Evolutionary conservation across 2,797 vertebrate species (phyloP).

Genomic region (Silurus lanzhouensis): DNA sequence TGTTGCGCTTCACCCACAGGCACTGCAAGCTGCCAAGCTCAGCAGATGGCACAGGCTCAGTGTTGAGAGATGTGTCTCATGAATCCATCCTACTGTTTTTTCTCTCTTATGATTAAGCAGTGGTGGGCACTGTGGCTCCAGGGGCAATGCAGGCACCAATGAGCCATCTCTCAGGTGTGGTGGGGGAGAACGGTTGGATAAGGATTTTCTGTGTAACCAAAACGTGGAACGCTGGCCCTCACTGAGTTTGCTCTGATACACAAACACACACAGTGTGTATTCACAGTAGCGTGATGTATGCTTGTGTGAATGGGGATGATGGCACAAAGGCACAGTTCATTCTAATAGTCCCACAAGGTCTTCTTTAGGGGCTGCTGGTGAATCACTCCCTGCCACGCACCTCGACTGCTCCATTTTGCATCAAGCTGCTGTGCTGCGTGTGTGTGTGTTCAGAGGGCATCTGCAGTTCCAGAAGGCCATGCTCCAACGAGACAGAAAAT

Average conservation of each 20-base stretch:
- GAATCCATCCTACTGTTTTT: slow-evolving; percentile 21
- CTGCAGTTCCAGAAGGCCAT: slow-evolving; percentile 51
- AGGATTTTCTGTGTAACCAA: slow-evolving; percentile 12
- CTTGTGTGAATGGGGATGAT: slow-evolving; percentile 14
- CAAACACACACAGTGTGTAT: slow-evolving; percentile 12
- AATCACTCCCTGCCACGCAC: slow-evolving; percentile 24
- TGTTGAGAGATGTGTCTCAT: slow-evolving; percentile 51
- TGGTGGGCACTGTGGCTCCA: slow-evolving; percentile 36
- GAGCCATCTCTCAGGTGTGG: slow-evolving; percentile 18
- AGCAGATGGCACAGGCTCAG: slow-evolving; percentile 58
- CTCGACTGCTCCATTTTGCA: slow-evolving; percentile 31
- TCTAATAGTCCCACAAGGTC: slow-evolving; percentile 12
- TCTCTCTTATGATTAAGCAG: slow-evolving; percentile 50
- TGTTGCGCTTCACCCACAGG: slow-evolving; percentile 42
- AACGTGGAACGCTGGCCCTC: background rate
- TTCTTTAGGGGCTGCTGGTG: slow-evolving; percentile 15
- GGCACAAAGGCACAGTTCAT: slow-evolving; percentile 30
- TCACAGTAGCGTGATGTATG: slow-evolving; percentile 15
- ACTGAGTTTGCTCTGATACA: background rate
- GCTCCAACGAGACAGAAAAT: slow-evolving; percentile 59
- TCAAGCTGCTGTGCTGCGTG: slow-evolving; percentile 9
- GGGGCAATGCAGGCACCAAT: slow-evolving; percentile 34
- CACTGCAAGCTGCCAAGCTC: slow-evolving; percentile 54
- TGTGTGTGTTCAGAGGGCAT: slow-evolving; percentile 40
- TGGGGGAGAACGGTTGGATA: background rate